Percentiles rank a stretch among this genome's conserved stretches.
Conservation (phyloP, 2,113 vertebrate genomes). For the Tragelaphus strepsiceros region DNA sequence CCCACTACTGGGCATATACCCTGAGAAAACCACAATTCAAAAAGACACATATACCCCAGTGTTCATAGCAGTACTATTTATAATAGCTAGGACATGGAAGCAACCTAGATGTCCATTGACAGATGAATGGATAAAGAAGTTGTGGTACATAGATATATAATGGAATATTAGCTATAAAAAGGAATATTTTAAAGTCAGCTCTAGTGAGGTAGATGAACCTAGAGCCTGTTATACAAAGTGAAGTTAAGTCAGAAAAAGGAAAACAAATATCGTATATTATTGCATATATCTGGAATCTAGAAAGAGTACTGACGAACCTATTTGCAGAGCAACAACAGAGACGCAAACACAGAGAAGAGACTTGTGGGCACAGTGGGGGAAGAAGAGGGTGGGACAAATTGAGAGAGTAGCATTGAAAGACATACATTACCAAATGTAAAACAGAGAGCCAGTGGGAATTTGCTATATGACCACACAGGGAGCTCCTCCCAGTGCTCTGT, state of each 20-base stretch:
- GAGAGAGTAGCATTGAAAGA: neutral
- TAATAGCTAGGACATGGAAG: neutral
- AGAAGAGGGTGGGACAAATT: neutral
- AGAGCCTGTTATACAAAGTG: neutral
- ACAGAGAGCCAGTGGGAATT: neutral
- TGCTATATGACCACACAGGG: neutral
- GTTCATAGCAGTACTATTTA: neutral
- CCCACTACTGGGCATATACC: neutral
- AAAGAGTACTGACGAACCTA: neutral
- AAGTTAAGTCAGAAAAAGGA: neutral
- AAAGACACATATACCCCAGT: neutral
- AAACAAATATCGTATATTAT: neutral
- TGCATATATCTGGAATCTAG: neutral
- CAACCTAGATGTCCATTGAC: neutral
- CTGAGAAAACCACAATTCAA: neutral
- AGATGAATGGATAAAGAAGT: neutral
- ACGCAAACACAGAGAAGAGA: neutral
- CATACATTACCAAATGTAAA: neutral
- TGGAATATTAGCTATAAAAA: neutral
- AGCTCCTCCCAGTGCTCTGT: neutral
- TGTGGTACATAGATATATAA: neutral
- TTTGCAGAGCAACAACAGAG: neutral
- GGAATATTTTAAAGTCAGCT: neutral
- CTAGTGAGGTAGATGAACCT: neutral
- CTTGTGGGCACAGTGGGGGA: neutral